Evolutionary conservation across 2,797 vertebrate genomes (phyloP).

Genomic region (Tapera naevia): DNA sequence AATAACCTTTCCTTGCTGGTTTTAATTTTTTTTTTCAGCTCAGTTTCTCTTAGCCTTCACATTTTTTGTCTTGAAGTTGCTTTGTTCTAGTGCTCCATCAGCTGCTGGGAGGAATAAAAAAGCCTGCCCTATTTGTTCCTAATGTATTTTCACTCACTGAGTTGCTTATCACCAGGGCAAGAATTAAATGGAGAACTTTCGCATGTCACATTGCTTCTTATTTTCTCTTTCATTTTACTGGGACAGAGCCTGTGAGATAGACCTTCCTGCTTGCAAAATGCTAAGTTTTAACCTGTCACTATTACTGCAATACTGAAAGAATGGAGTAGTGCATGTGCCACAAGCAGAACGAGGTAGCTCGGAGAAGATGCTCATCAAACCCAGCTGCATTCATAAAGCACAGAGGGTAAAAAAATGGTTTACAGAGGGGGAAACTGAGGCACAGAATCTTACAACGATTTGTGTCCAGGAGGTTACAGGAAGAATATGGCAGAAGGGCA

Average conservation of each 20-base stretch:
- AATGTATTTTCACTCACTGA: background rate
- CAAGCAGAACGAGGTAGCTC: background rate
- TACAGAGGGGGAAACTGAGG: background rate
- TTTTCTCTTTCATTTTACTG: background rate
- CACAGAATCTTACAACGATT: background rate
- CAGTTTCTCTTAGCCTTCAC: background rate
- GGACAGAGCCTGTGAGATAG: background rate
- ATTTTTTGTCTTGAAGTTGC: background rate
- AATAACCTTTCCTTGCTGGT: slow-evolving; percentile 18
- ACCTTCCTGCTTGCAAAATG: background rate
- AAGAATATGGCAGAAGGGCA: background rate
- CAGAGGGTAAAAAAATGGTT: background rate
- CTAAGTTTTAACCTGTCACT: background rate
- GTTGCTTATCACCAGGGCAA: background rate
- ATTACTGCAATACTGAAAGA: background rate
- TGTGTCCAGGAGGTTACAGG: background rate
- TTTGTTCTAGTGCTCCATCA: background rate
- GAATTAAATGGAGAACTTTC: background rate
- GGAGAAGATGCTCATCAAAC: background rate
- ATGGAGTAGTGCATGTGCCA: background rate
- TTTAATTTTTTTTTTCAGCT: background rate
- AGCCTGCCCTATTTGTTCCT: background rate
- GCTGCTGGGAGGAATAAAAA: background rate
- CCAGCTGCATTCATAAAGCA: background rate
- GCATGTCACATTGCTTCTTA: background rate